phyloP scores from a whole-genome alignment of 1,140 invertebrate species.

The Apis florea region DNA sequence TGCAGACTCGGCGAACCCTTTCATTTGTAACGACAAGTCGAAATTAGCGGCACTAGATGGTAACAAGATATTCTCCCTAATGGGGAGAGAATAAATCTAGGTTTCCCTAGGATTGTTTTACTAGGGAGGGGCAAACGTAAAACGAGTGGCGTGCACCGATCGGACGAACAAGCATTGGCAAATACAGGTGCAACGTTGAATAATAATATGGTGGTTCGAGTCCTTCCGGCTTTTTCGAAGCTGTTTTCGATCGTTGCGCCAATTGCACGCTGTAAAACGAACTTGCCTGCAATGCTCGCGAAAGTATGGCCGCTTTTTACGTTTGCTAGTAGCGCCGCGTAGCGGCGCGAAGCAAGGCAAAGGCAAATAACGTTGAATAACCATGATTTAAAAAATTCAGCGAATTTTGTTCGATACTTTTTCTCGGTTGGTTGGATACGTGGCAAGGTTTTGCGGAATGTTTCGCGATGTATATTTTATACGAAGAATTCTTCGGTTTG shows the following conservation, averaged over 20 bases:
- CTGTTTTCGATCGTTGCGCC: conserved; percentile 12
- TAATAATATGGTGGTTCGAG: conserved; percentile 33
- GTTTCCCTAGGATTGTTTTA: conserved; percentile 63
- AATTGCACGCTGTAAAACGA: conserved; percentile 26
- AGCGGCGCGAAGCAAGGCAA: neutral
- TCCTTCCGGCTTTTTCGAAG: neutral
- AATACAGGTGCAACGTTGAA: conserved; percentile 68
- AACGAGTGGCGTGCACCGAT: conserved; percentile 54
- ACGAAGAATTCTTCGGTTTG: neutral
- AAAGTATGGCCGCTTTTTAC: conserved; percentile 16
- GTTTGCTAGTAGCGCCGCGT: neutral
- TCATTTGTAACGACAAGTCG: conserved; percentile 79
- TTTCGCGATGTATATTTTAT: neutral
- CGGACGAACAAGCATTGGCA: conserved; percentile 65
- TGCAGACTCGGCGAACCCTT: conserved; percentile 76
- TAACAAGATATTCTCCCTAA: neutral
- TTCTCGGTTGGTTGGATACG: neutral
- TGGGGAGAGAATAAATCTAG: neutral
- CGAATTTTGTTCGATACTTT: too few relatives aligned
- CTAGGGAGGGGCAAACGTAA: conserved; percentile 53
- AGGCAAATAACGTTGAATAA: conserved; percentile 26
- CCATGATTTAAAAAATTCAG: neutral
- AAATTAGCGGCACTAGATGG: conserved; percentile 70
- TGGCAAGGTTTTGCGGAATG: neutral
- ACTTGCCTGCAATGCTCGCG: neutral